These are phyloP conservation scores for Caenorhabditis brenneri DNA, from an alignment of 1,140 invertebrate species.

Conservation along the genomic window DNA sequence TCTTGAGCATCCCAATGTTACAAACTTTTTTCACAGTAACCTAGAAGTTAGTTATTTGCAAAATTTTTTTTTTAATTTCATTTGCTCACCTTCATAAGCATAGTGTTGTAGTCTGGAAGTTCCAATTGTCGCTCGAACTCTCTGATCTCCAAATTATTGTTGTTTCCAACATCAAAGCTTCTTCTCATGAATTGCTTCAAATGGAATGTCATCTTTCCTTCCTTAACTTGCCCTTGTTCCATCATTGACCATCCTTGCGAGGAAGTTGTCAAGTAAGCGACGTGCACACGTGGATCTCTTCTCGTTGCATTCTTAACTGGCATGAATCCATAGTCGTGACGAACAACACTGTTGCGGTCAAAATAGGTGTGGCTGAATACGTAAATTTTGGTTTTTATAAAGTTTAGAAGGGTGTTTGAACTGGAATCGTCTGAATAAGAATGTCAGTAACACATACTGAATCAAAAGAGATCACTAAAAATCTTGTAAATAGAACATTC, in stretches of 20 bases:
- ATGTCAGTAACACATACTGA: too few species aligned
- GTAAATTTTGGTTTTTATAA: not conserved
- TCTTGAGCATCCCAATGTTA: too few species aligned
- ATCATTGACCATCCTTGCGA: slow-evolving; percentile 71
- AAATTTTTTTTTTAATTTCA: too few species aligned
- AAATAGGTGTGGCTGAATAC: slow-evolving; percentile 66
- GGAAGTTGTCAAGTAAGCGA: slow-evolving; percentile 69
- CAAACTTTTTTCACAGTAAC: too few species aligned
- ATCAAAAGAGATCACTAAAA: too few species aligned
- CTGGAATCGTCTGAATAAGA: too few species aligned
- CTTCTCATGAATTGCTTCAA: slow-evolving; percentile 69
- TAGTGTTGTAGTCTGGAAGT: slow-evolving; percentile 64
- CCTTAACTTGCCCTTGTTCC: slow-evolving; percentile 70
- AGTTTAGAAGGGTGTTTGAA: too few species aligned
- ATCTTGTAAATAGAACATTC: too few species aligned
- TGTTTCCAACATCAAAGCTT: slow-evolving; percentile 67
- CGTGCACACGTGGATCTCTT: slow-evolving; percentile 68
- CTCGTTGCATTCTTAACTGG: slow-evolving; percentile 70
- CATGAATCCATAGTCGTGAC: slow-evolving; percentile 70
- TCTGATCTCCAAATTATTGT: slow-evolving; percentile 64
- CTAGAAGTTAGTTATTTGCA: too few species aligned
- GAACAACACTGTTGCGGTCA: slow-evolving; percentile 63
- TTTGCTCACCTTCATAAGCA: slow-evolving; percentile 62
- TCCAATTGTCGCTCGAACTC: slow-evolving; percentile 70
- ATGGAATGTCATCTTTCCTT: slow-evolving; percentile 68